Evolutionary conservation across 2,888 invertebrate species (phyloP).

Genomic region (Andrena haemorrhoa): DNA sequence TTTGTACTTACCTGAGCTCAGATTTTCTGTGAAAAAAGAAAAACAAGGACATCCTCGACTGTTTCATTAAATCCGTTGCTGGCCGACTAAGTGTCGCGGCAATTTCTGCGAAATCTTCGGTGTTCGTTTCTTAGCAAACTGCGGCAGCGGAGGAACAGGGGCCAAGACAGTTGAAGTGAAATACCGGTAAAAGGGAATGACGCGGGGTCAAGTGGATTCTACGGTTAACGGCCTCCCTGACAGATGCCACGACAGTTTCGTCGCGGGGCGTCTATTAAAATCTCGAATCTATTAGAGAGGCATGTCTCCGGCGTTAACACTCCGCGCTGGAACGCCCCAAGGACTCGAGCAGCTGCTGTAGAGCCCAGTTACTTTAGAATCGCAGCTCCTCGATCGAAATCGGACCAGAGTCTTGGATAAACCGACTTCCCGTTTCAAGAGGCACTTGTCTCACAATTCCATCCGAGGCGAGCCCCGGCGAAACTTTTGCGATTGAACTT

Average conservation of each 20-base stretch:
- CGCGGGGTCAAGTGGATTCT: conserved; percentile 24
- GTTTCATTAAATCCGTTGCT: not conserved
- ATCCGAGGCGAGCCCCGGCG: not conserved
- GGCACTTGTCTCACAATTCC: conserved; percentile 15
- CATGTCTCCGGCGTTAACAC: conserved; percentile 17
- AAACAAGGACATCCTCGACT: not conserved
- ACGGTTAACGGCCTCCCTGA: conserved; percentile 25
- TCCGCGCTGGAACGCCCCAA: not conserved
- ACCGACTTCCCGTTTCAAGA: conserved; percentile 13
- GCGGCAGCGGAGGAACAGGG: not conserved
- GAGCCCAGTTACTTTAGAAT: not conserved
- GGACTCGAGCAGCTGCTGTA: not conserved
- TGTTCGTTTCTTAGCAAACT: not conserved
- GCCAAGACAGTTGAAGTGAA: not conserved
- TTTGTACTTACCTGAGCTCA: not conserved
- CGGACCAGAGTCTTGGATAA: conserved; percentile 29
- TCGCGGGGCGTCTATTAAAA: conserved; percentile 32
- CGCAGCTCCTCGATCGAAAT: conserved; percentile 2
- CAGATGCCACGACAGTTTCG: conserved; percentile 31
- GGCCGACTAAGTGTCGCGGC: not conserved
- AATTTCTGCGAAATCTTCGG: not conserved
- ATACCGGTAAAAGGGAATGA: conserved; percentile 23
- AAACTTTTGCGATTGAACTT: conserved; percentile 13
- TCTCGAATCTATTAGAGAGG: conserved; percentile 20
- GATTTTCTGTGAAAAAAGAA: not conserved